These are phyloP conservation scores for Phyllotis vaccarum DNA, from an alignment of 2,797 vertebrate species.

Conservation along the genomic window DNA sequence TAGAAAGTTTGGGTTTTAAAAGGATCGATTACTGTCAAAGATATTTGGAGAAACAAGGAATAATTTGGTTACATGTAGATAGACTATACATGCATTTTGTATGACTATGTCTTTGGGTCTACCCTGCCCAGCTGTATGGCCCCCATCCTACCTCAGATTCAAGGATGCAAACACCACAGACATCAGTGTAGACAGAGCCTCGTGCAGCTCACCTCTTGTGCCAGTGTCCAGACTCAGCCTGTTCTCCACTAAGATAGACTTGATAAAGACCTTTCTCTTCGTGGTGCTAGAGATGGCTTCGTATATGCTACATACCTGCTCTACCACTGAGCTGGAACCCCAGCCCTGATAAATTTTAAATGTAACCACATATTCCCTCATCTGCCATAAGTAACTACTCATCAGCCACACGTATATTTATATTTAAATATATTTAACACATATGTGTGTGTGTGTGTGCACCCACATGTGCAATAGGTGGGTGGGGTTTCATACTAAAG, in stretches of 20 bases:
- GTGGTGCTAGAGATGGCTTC: background rate
- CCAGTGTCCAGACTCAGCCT: background rate
- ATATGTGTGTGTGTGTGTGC: background rate
- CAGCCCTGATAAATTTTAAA: background rate
- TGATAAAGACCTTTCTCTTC: background rate
- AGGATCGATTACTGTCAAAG: conserved; percentile 28
- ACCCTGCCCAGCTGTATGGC: background rate
- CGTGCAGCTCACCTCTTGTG: background rate
- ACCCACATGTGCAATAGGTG: background rate
- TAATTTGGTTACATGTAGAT: background rate
- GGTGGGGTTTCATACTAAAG: conserved; percentile 3
- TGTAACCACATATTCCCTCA: background rate
- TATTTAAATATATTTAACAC: background rate
- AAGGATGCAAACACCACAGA: background rate
- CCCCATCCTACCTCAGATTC: background rate
- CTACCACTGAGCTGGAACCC: background rate
- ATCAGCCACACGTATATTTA: background rate
- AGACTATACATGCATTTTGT: background rate
- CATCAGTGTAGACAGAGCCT: conserved; percentile 6
- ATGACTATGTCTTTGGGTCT: background rate
- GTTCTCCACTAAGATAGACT: background rate
- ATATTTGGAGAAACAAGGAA: conserved; percentile 16
- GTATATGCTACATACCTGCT: too few species aligned
- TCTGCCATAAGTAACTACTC: background rate
- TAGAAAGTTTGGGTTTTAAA: conserved; percentile 44